Conservation (phyloP, 2,888 invertebrate species). For the Xestobium rufovillosum region DNA sequence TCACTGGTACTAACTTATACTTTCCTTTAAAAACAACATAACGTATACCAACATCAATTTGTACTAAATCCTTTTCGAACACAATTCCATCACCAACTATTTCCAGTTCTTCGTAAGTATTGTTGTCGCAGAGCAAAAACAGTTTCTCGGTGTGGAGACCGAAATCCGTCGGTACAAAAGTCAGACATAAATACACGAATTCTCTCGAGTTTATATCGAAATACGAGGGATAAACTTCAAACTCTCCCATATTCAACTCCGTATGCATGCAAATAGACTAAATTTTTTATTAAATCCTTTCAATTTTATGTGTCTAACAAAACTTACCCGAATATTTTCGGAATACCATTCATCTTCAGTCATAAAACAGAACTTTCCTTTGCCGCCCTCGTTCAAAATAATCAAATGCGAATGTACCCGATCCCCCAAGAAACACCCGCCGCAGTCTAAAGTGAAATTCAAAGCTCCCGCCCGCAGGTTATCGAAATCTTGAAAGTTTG, state of each 20-base stretch:
- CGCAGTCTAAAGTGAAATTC: conserved; percentile 41
- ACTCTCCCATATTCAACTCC: conserved; percentile 33
- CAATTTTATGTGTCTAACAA: conserved; percentile 4
- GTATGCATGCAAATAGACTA: conserved; percentile 32
- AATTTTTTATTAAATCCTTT: conserved; percentile 9
- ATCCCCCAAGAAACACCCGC: conserved; percentile 40
- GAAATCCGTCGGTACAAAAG: conserved; percentile 36
- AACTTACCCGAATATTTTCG: conserved; percentile 36
- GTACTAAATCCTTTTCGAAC: conserved; percentile 32
- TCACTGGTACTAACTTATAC: background rate
- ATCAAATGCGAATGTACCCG: conserved; percentile 29
- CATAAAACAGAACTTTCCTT: conserved; percentile 42
- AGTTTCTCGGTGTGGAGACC: conserved; percentile 42
- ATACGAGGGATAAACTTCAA: conserved; percentile 41
- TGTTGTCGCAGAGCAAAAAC: conserved; percentile 42
- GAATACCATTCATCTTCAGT: conserved; percentile 43
- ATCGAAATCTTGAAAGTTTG: conserved; percentile 12
- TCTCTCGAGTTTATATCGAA: conserved; percentile 38
- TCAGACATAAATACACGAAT: conserved; percentile 34
- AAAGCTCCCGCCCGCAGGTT: conserved; percentile 28
- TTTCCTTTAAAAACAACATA: background rate
- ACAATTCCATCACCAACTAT: conserved; percentile 43
- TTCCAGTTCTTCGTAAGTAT: conserved; percentile 37
- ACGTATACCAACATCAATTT: conserved; percentile 25
- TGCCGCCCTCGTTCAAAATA: conserved; percentile 39